Evolutionary conservation across 1,140 invertebrate genomes (phyloP), one percentile per base, ranked within the genome.

Genomic region (Drosophila pallidifrons): DNA sequence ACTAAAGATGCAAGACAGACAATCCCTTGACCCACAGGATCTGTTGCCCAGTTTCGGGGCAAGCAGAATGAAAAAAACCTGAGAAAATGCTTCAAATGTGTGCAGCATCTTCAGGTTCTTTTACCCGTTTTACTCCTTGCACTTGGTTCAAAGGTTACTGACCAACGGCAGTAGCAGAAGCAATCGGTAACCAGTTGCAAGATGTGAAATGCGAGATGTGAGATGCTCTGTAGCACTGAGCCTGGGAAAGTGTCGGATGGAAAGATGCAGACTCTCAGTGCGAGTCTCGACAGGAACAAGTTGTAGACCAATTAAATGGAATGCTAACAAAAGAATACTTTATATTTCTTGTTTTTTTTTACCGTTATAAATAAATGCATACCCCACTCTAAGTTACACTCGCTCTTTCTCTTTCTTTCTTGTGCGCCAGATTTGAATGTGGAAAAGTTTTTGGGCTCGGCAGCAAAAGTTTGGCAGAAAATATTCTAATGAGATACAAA

Each of bases 401-500:
- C 32, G 30, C 70, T 71, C 69, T 77, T 52, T 46, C n/a, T 61
- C 58, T 60, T 64, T 52, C 55, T 64, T 35, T 32, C 55, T 57
- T 10, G 35, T 10, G 35, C 35, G 8, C 35, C 10, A 13, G 32
- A 59, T 47, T 59, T 61, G 11, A 51, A 51, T 72, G 68, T 25
- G 49, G 5, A 51, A 76, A 87, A 65, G 55, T 85, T 85, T 73
- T 80, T 20, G 65, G 61, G 38, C 63, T 60, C 38, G 32, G 10
- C 16, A 65, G 58, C 46, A 66, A 77, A 77, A 77, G 59, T 75
- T 78, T 46, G 75, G 67, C 78, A 83, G 83, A 88, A 88, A 87
- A 83, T 87, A 87, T 87, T 87, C 83, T 87, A 87, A 87, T 87
- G 83, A 87, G 83, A 73, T 77, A 80, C 83, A 83, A 88, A 88